These are phyloP conservation scores for Aphidius gifuensis DNA, from an alignment of 1,140 invertebrate species.

Conservation along the genomic window DNA sequence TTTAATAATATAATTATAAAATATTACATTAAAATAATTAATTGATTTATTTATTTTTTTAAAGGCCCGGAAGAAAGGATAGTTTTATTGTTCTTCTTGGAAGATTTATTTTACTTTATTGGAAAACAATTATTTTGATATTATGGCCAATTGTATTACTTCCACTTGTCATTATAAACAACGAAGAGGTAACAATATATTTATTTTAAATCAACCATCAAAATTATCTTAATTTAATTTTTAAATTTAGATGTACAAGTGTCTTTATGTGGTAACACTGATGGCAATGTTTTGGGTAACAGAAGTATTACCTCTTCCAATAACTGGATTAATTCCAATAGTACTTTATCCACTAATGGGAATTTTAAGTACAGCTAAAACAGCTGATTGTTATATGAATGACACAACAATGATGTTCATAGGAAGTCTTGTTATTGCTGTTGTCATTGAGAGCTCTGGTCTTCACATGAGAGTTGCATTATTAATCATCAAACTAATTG, in stretches of 20 bases:
- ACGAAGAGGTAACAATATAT: slow-evolving; percentile 49
- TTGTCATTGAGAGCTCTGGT: slow-evolving; percentile 64
- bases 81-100: slow-evolving; percentile 30
- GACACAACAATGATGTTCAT: slow-evolving; percentile 67
- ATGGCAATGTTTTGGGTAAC: slow-evolving; percentile 70
- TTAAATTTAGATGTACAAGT: slow-evolving; percentile 43
- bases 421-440: slow-evolving; percentile 61
- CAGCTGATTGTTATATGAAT: slow-evolving; percentile 59
- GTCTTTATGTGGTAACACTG: slow-evolving; percentile 60
- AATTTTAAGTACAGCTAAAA: slow-evolving; percentile 55
- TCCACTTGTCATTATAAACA: slow-evolving; percentile 59
- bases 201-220: too few relatives aligned
- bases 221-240: too few relatives aligned
- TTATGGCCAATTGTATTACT: slow-evolving; percentile 62
- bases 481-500: slow-evolving; percentile 60
- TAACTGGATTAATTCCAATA: slow-evolving; percentile 65
- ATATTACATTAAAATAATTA: background rate
- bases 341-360: slow-evolving; percentile 62
- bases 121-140: slow-evolving; percentile 63
- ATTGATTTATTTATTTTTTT: slow-evolving; percentile 20
- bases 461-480: slow-evolving; percentile 66
- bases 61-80: slow-evolving; percentile 27
- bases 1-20: too few relatives aligned
- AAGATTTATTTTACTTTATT: slow-evolving; percentile 54
- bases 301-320: slow-evolving; percentile 63